phyloP scores from a whole-genome alignment of 2,888 invertebrate species.

The Caenorhabditis sp. region DNA sequence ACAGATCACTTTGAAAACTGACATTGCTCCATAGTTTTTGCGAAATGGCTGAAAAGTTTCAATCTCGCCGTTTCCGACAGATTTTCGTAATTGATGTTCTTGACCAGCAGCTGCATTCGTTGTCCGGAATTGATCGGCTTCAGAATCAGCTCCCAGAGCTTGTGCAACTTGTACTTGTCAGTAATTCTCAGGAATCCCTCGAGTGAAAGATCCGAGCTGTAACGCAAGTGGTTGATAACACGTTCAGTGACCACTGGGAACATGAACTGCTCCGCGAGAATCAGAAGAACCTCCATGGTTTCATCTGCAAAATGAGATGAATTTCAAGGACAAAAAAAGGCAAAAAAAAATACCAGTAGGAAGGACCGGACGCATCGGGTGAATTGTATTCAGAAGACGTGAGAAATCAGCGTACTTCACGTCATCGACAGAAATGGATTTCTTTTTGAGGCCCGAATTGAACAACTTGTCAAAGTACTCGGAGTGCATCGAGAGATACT shows the following conservation, averaged over 20 bases:
- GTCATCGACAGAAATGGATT: constrained; percentile 25
- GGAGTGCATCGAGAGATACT: constrained; percentile 23
- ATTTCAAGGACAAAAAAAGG: neutral
- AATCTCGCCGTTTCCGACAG: neutral
- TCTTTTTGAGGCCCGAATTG: constrained; percentile 32
- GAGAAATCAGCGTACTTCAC: constrained; percentile 16
- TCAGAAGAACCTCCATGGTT: neutral
- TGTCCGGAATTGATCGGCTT: neutral
- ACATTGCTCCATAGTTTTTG: neutral
- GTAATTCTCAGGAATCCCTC: neutral
- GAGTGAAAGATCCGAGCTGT: neutral
- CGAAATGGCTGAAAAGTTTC: neutral
- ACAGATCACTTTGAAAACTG: neutral
- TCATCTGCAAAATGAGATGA: constrained; percentile 7
- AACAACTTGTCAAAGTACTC: constrained; percentile 24
- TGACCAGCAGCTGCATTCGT: neutral
- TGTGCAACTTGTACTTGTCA: neutral
- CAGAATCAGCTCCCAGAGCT: neutral
- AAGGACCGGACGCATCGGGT: neutral
- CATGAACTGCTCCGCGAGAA: constrained; percentile 18
- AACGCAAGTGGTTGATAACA: neutral
- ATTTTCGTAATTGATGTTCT: neutral
- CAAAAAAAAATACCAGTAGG: neutral
- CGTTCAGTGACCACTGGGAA: neutral
- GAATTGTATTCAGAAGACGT: too few relatives aligned